Base-by-base conservation (phyloP, 1,140 invertebrate species). In the Bombyx mandarina region DNA sequence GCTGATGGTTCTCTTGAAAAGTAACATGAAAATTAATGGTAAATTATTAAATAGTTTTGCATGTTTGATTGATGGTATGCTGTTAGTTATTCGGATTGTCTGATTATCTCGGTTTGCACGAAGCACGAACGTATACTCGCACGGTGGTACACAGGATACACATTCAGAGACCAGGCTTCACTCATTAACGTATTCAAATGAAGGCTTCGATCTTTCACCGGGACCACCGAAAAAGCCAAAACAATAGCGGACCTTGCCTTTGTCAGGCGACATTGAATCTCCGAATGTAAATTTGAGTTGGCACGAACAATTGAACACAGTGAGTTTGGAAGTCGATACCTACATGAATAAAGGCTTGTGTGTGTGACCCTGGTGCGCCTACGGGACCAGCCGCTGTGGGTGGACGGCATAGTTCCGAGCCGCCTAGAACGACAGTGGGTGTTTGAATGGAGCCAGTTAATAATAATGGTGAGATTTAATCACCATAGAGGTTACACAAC, bases 401-500 rank as follows among this genome's bases (percentile, higher is more conserved):
- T 84, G 83, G 83, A 86, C 83, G 83, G 80, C 83, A 86, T 86
- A 86, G 77, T 81, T 82, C 75, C 75, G 74, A 73, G 74, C 77
- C 77, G 79, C 78, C 77, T 82, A 81, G 79, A 78, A 81, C 81
- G 75, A 79, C 83, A 79, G 83, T 86, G 83, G 83, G 83, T 86
- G 83, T 81, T 80, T 81, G 77, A 86, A 86, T 86, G 81, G 81
- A 86, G 83, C 81, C 83, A 84, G 80, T 84, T 82, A 83, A 83
- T 86, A 86, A 86, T 86, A 86, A 86, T 86, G 83, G 81, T 84
- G 83, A 86, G 83, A 86, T 86, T 79, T 84, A 84, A 86, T 86
- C 83, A 86, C 83, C 76, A 77, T 83, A 82, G 75, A 84, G 73
- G 77, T 84, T 86, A 82, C 83, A 78, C 75, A 86, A 86, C 75